These are phyloP conservation scores for Ochotona princeps DNA, from an alignment of 2,113 vertebrate genomes.

Conservation along the genomic window DNA sequence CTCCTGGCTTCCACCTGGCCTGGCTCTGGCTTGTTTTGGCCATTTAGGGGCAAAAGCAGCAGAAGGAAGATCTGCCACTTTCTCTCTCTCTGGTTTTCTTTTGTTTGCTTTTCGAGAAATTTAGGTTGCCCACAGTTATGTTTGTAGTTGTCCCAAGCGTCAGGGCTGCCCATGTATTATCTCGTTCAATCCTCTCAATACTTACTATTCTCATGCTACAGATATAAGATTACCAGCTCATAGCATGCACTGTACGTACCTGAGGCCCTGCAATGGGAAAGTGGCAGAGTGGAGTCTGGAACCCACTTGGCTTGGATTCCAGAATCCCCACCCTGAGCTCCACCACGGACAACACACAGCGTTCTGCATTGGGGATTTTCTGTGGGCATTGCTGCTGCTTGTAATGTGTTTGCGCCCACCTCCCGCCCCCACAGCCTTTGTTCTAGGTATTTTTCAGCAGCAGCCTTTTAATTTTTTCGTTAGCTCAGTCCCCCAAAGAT, in stretches of 20 bases:
- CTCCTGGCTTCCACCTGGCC: no score
- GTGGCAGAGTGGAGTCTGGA: not conserved
- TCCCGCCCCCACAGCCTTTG: conserved; percentile 13
- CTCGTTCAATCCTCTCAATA: conserved; percentile 2
- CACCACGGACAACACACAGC: not conserved
- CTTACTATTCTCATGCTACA: conserved; percentile 37
- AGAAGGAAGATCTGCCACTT: no score
- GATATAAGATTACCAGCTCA: not conserved
- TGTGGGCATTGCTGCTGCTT: not conserved
- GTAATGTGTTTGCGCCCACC: not conserved
- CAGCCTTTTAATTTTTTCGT: conserved; percentile 60
- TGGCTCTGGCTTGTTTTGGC: no score
- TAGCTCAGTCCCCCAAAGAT: conserved; percentile 67
- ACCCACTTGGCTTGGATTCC: not conserved
- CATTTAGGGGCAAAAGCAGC: no score
- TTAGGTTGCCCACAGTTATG: conserved; percentile 1
- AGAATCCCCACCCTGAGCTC: not conserved
- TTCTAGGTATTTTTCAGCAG: conserved; percentile 65
- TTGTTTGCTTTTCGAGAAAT: no score
- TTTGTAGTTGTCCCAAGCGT: not conserved
- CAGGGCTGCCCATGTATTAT: not conserved
- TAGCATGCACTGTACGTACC: not conserved
- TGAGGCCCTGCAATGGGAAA: not conserved
- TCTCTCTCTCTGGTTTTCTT: no score
- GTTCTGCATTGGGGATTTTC: not conserved